These are phyloP conservation scores for Octodonta nipae DNA, from an alignment of 2,888 invertebrate species.

Conservation along the genomic window DNA sequence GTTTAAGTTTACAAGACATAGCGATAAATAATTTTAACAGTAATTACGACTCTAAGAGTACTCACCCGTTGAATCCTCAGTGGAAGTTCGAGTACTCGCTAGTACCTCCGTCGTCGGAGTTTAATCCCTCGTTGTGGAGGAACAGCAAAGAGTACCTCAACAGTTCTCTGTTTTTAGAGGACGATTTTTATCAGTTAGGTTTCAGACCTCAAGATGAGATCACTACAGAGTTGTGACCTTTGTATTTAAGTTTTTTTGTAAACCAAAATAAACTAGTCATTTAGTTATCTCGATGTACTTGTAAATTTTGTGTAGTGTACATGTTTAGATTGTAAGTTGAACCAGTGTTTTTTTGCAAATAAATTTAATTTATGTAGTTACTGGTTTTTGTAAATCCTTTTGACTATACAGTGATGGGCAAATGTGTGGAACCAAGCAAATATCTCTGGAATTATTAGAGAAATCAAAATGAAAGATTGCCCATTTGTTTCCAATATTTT, in stretches of 20 bases:
- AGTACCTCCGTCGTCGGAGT: slow-evolving; percentile 33
- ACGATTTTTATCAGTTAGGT: slow-evolving; percentile 71
- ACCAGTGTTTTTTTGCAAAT: too few relatives aligned
- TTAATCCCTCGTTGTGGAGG: slow-evolving; percentile 36
- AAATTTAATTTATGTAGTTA: too few relatives aligned
- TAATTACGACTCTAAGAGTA: slow-evolving; percentile 28
- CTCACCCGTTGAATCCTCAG: slow-evolving; percentile 36
- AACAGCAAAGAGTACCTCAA: slow-evolving; percentile 33
- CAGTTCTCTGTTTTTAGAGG: slow-evolving; percentile 53
- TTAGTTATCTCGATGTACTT: too few relatives aligned
- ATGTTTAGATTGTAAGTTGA: too few relatives aligned
- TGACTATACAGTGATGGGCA: too few relatives aligned
- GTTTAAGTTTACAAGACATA: slow-evolving; percentile 30
- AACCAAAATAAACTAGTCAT: background rate
- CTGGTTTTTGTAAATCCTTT: too few relatives aligned
- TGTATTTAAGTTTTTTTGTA: slow-evolving; percentile 2
- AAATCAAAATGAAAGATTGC: too few relatives aligned
- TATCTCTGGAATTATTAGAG: too few relatives aligned
- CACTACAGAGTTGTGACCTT: slow-evolving; percentile 68
- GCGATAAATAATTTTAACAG: slow-evolving; percentile 29
- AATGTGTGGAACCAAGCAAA: too few relatives aligned
- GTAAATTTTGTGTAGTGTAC: too few relatives aligned
- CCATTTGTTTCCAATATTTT: too few relatives aligned
- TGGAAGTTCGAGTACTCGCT: slow-evolving; percentile 39
- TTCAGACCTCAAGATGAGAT: slow-evolving; percentile 80